phyloP scores from a whole-genome alignment of 2,113 vertebrate species.

The Oreotrochilus melanogaster region DNA sequence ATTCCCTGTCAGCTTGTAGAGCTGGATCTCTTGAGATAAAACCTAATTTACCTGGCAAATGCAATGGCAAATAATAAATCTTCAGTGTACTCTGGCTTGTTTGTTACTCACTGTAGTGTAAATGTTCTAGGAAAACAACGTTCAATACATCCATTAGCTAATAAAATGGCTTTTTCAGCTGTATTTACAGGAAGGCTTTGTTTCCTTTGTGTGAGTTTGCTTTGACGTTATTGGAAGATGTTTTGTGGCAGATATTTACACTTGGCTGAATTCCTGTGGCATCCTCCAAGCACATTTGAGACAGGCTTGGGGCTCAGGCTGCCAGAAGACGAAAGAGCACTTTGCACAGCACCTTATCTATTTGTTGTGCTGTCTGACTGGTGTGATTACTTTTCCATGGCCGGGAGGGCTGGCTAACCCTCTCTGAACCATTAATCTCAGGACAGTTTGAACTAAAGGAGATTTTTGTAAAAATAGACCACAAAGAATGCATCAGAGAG shows the following conservation, averaged over 20 bases:
- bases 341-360: conserved; percentile 45
- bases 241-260: conserved; percentile 38
- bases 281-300: not conserved
- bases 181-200: not conserved
- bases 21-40: not conserved
- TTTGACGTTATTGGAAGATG: conserved; percentile 25
- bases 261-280: not conserved
- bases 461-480: conserved; percentile 47
- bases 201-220: conserved; percentile 3
- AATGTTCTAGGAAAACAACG: not conserved
- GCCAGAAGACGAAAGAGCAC: not conserved
- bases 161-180: not conserved
- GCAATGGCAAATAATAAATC: not conserved
- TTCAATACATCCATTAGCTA: not conserved
- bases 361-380: not conserved
- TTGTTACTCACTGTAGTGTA: not conserved
- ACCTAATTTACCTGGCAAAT: not conserved
- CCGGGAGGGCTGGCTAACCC: not conserved
- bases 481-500: not conserved
- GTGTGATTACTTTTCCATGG: not conserved
- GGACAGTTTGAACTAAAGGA: conserved; percentile 31
- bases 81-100: not conserved
- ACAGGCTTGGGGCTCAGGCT: not conserved
- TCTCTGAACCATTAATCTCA: conserved; percentile 24
- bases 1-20: not conserved